Base-by-base conservation (phyloP, 2,888 invertebrate genomes). In the Odiellus spinosus region DNA sequence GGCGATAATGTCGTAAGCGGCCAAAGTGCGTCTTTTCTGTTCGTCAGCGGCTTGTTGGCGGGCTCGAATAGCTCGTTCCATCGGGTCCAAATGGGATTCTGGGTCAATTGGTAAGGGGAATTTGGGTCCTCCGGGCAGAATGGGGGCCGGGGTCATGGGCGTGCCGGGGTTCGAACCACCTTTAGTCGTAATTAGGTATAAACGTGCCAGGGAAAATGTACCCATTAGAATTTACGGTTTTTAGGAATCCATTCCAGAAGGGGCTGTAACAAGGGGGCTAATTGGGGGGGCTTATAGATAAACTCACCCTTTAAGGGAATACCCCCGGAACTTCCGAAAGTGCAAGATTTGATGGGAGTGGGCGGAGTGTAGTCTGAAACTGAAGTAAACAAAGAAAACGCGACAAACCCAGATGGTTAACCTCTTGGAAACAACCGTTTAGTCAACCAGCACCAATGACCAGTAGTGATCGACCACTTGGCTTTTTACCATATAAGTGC, bases 321-420 rank as follows among this genome's bases (percentile, higher is more conserved):
- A 35, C 58, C 58, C 35, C 57, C 58, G 19, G 51, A 55, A 52
- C 54, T 58, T 40, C 54, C 49, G 44, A 58, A 57, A n/a, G 55
- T 55, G 20, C 55, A 50, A 15, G 51, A 47, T 38, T 53, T 45
- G 14, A 39, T 40, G 1, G 42, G 39, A 46, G 50, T 55, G 4
- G 41, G n/a, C 10, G 50, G 42, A 41, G 53, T 40, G 10, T 48
- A 41, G 42, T 55, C 49, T 15, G 50, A 47, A 1, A 52, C 55
- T 55, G 20, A 18, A 48, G 4, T 19, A 26, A 26, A 26, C 5
- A 3, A 39, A 39, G 19, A 17, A 3, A 19, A 26, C 26, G 26
- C 26, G 26, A 14, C 14, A 36, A 10, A 4, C n/a, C n/a, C 10
- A 11, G 34, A 36, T 36, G 14, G 36, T 14, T 4, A 35, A 35